phyloP scores from a whole-genome alignment of 2,797 vertebrate species.

The Microtus agrestis region DNA sequence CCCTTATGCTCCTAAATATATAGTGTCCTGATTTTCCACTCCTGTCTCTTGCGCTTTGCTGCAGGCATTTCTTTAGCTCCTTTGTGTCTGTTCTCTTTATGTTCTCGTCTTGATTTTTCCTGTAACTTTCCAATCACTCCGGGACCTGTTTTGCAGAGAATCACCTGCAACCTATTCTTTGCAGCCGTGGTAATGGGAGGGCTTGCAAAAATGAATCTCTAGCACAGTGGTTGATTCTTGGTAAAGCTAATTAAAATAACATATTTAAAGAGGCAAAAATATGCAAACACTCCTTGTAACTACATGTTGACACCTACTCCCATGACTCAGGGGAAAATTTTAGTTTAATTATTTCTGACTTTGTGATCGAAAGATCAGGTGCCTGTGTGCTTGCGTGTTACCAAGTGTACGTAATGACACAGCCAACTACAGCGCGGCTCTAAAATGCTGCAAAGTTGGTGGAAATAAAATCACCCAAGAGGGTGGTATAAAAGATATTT shows the following conservation, averaged over 20 bases:
- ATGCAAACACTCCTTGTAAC: not conserved
- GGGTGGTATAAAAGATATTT: not conserved
- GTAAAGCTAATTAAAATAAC: slow-evolving; percentile 36
- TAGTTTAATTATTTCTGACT: slow-evolving; percentile 43
- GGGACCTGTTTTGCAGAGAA: not conserved
- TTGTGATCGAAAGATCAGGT: not conserved
- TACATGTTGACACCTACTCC: not conserved
- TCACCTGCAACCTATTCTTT: not conserved
- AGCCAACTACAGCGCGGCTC: not conserved
- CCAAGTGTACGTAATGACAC: not conserved
- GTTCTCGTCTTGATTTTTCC: not conserved
- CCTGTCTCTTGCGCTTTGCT: not conserved
- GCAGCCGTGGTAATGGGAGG: not conserved
- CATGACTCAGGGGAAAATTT: not conserved
- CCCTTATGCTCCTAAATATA: not conserved
- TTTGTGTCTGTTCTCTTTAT: not conserved
- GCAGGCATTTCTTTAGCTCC: not conserved
- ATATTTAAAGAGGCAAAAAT: not conserved
- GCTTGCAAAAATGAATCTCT: not conserved
- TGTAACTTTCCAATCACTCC: slow-evolving; percentile 15
- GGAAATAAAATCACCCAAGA: not conserved
- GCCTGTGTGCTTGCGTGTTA: not conserved
- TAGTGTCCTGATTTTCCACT: not conserved
- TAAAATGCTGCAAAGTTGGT: slow-evolving; percentile 7
- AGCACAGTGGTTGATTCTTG: slow-evolving; percentile 23